These are phyloP conservation scores for Augiades crinisus DNA, from an alignment of 2,888 invertebrate genomes.

Conservation along the genomic window DNA sequence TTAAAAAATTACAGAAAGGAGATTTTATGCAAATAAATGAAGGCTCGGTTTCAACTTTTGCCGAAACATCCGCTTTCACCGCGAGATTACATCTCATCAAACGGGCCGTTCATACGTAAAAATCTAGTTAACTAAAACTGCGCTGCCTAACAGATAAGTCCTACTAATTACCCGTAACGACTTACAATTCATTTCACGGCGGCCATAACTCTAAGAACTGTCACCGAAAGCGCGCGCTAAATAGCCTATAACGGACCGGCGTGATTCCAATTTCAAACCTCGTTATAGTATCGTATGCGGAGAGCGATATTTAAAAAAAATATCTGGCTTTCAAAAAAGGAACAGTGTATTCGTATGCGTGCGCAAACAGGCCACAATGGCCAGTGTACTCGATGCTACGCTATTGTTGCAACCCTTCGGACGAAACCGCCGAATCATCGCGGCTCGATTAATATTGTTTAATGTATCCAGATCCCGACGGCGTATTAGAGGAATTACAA, in stretches of 20 bases:
- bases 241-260: slow-evolving; percentile 59
- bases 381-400: slow-evolving; percentile 40
- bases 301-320: slow-evolving; percentile 43
- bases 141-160: slow-evolving; percentile 45
- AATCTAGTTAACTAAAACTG: slow-evolving; percentile 12
- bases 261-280: slow-evolving; percentile 74
- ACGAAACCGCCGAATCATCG: slow-evolving; percentile 62
- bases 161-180: slow-evolving; percentile 58
- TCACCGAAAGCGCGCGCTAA: slow-evolving; percentile 58
- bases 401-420: slow-evolving; percentile 62
- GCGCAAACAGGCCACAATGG: slow-evolving; percentile 40
- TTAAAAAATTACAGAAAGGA: too few relatives aligned
- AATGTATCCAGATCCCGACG: slow-evolving; percentile 65
- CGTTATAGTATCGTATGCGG: slow-evolving; percentile 52
- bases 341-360: slow-evolving; percentile 49
- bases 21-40: neutral
- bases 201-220: slow-evolving; percentile 53
- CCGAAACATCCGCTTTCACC: neutral
- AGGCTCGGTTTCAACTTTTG: neutral
- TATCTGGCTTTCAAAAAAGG: slow-evolving; percentile 52
- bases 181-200: slow-evolving; percentile 34
- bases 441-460: slow-evolving; percentile 74
- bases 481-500: slow-evolving; percentile 67
- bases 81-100: neutral
- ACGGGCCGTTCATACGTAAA: slow-evolving; percentile 8